Evolutionary conservation across 1,140 invertebrate species (phyloP), one percentile per base, ranked within the genome.

Genomic region (Chelonus insularis): DNA sequence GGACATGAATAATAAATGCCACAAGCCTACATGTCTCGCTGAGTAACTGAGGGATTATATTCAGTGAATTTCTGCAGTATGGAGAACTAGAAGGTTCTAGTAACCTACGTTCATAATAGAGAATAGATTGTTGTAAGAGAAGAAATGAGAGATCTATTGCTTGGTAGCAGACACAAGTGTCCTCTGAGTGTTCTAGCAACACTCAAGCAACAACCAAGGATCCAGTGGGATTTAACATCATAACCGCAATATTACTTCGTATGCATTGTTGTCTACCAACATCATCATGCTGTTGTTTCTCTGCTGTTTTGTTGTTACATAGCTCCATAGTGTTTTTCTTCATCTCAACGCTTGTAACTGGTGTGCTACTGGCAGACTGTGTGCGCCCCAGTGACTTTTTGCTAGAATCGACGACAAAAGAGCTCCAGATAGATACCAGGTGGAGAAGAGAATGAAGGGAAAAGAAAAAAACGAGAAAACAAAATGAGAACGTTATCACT

Each of bases 1-100:
- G 63, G 48, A 55, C 65, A 72, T 72, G 70, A 72, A 72, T 72
- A 72, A 72, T 72, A 68, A 72, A 71, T 56, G 36, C 25, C 32
- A 36, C 25, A 39, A 25, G 45, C 50, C 50, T 52, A 36, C 32
- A 37, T 58, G 55, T 32, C 14, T 12, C 39, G 23, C 29, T 8
- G 32, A 48, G 43, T 25, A 34, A 36, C 48, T 51, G 34, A 41
- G 23, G 34, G 36, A 29, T 11, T 45, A 11, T 23, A n/a, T 25
- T 41, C 39, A 57, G 29, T 16, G 18, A 16, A 43, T 16, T 39
- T 12, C 37, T 39, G 41, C 6, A 8, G 18, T 3, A 16, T 8
- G 41, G 14, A 14, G 37, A 12, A 12, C 11, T 12, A 14, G 12
- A 16, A 18, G 41, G 14, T 16, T 16, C 14, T 29, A 29, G n/a